phyloP scores from a whole-genome alignment of 2,113 vertebrate genomes.

The Ochotona princeps region DNA sequence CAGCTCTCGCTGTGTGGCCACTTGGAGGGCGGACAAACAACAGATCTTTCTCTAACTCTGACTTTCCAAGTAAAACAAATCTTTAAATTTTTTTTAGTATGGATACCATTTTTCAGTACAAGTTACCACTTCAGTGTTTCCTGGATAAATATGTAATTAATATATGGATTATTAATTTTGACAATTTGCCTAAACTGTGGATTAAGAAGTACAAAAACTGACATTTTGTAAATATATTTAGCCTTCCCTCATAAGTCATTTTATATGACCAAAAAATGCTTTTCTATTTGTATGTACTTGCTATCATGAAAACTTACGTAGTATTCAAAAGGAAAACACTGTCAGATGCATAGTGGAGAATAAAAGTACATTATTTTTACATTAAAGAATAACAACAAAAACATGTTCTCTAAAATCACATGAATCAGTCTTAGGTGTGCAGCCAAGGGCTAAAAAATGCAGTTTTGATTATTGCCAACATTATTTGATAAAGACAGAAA shows the following conservation, averaged over 20 bases:
- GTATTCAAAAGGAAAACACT: constrained; percentile 38
- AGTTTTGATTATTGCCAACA: not conserved
- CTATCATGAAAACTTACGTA: constrained; percentile 13
- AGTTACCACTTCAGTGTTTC: not conserved
- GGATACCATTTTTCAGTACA: not conserved
- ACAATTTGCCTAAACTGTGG: not conserved
- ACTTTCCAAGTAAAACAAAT: too few species aligned
- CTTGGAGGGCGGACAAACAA: too few species aligned
- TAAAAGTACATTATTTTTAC: not conserved
- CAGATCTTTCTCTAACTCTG: too few species aligned
- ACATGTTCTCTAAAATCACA: not conserved
- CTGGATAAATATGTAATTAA: not conserved
- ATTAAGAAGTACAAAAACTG: not conserved
- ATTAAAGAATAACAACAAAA: not conserved
- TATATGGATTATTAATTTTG: not conserved
- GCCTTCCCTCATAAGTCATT: not conserved
- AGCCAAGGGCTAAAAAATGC: constrained; percentile 1
- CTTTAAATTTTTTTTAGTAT: too few species aligned
- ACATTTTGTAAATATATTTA: not conserved
- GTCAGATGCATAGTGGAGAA: not conserved
- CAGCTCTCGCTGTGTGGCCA: too few species aligned
- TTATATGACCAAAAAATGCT: not conserved
- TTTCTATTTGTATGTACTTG: not conserved
- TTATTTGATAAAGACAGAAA: constrained; percentile 28
- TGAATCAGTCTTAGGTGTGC: not conserved